Conservation (phyloP, 2,888 invertebrate species). For the Microdon myrmicae region DNA sequence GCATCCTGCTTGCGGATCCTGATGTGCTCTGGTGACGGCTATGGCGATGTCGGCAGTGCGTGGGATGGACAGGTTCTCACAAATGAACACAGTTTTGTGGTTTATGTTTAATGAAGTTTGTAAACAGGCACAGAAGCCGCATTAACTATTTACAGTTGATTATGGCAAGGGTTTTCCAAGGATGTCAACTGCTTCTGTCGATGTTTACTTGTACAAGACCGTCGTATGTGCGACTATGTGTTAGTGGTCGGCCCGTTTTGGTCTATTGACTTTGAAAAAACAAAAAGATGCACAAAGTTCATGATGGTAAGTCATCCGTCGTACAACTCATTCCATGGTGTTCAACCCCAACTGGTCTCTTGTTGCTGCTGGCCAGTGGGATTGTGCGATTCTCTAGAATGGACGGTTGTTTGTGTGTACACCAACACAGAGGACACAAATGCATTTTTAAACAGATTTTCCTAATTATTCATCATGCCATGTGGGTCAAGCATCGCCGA, state of each 20-base stretch:
- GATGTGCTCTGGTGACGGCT: constrained; percentile 17
- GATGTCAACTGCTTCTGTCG: constrained; percentile 48
- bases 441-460: constrained; percentile 43
- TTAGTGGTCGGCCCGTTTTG: constrained; percentile 14
- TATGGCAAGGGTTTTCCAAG: constrained; percentile 36
- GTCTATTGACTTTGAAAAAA: constrained; percentile 36
- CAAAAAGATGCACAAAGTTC: too few relatives aligned
- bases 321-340: constrained; percentile 1
- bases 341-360: neutral
- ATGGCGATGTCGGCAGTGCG: constrained; percentile 27
- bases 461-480: constrained; percentile 39
- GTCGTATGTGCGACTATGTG: too few relatives aligned
- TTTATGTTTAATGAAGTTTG: constrained; percentile 50
- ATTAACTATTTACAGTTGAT: constrained; percentile 51
- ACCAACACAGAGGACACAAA: too few relatives aligned
- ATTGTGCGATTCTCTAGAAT: constrained; percentile 24
- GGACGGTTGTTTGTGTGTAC: constrained; percentile 12
- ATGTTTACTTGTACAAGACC: too few relatives aligned
- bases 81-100: constrained; percentile 51
- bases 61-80: constrained; percentile 51
- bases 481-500: constrained; percentile 44
- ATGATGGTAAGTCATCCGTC: constrained; percentile 5
- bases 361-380: constrained; percentile 23
- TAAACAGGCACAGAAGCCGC: constrained; percentile 48
- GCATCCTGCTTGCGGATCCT: neutral